A percentile compares a stretch with the other conserved stretches of the same genome.
Evolutionary conservation across 2,113 vertebrate genomes (phyloP).

Genomic region (Brachionichthys hirsutus): DNA sequence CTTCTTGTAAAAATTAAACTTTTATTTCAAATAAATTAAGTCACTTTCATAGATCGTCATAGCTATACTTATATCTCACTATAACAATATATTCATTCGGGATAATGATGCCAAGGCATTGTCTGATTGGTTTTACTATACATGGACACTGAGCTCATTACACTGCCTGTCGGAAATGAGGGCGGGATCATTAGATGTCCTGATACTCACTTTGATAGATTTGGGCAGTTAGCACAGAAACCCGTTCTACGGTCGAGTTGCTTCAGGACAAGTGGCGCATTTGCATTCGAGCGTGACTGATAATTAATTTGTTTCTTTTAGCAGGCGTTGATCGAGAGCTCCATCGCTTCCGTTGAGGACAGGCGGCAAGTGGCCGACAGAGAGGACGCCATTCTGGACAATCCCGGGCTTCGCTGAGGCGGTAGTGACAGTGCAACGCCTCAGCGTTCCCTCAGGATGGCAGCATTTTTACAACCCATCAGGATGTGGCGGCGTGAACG

Average conservation of each 20-base stretch:
- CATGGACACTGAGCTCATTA: constrained; percentile 59
- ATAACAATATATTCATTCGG: constrained; percentile 70
- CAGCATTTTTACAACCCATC: constrained; percentile 59
- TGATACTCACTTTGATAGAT: constrained; percentile 26
- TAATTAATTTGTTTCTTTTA: constrained; percentile 14
- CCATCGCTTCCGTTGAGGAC: constrained; percentile 38
- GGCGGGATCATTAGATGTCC: constrained; percentile 40
- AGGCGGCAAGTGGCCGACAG: constrained; percentile 50
- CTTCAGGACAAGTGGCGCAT: constrained; percentile 38
- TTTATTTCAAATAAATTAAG: constrained; percentile 83
- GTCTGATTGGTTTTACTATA: constrained; percentile 62
- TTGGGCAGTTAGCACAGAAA: constrained; percentile 23
- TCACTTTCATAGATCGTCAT: constrained; percentile 76
- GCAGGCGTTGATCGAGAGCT: constrained; percentile 54
- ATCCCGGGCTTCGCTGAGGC: constrained; percentile 45
- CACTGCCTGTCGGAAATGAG: constrained; percentile 46
- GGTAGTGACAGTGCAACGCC: constrained; percentile 65
- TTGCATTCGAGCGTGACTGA: constrained; percentile 25
- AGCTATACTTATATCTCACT: constrained; percentile 69
- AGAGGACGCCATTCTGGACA: constrained; percentile 60
- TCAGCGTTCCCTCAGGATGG: constrained; percentile 54
- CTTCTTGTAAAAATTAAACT: constrained; percentile 79
- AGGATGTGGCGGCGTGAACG: constrained; percentile 64
- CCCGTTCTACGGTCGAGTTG: constrained; percentile 24
- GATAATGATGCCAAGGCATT: constrained; percentile 63